phyloP scores from a whole-genome alignment of 2,113 vertebrate genomes.

The Siphamia tubifer region DNA sequence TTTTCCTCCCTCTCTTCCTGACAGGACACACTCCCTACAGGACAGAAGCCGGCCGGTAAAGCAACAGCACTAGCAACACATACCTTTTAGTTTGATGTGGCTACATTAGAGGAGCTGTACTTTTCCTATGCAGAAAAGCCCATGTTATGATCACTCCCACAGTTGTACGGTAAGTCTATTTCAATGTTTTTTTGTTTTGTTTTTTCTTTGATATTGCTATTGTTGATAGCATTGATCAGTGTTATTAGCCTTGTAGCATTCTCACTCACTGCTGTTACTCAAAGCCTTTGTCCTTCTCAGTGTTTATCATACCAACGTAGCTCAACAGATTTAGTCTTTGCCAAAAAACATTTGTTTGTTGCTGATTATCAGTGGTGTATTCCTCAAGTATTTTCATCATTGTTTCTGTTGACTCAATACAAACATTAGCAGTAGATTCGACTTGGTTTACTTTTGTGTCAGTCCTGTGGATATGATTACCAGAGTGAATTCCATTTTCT shows the following conservation, averaged over 20 bases:
- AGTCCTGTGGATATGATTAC: background rate
- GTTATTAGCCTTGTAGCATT: slow-evolving; percentile 49
- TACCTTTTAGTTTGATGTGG: slow-evolving; percentile 12
- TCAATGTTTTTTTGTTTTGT: background rate
- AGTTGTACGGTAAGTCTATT: slow-evolving; percentile 42
- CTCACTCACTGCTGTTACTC: background rate
- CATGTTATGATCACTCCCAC: background rate
- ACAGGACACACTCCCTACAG: slow-evolving; percentile 45
- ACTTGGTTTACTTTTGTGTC: slow-evolving; percentile 1
- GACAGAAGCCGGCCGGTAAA: slow-evolving; percentile 52
- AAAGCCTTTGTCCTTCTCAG: no score
- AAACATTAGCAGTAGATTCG: accelerated
- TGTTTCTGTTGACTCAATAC: background rate
- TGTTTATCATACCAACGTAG: no score
- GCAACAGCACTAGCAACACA: slow-evolving; percentile 20
- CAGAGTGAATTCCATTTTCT: background rate
- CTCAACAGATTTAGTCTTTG: no score
- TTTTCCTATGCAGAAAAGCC: background rate
- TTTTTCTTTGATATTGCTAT: no score
- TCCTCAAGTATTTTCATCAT: background rate
- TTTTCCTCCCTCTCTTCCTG: slow-evolving; percentile 21
- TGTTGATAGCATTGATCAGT: background rate
- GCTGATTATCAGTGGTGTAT: no score
- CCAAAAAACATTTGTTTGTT: no score
- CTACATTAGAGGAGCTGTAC: background rate